Base-by-base conservation (phyloP, 1,140 invertebrate genomes). In the Augochlora pura region DNA sequence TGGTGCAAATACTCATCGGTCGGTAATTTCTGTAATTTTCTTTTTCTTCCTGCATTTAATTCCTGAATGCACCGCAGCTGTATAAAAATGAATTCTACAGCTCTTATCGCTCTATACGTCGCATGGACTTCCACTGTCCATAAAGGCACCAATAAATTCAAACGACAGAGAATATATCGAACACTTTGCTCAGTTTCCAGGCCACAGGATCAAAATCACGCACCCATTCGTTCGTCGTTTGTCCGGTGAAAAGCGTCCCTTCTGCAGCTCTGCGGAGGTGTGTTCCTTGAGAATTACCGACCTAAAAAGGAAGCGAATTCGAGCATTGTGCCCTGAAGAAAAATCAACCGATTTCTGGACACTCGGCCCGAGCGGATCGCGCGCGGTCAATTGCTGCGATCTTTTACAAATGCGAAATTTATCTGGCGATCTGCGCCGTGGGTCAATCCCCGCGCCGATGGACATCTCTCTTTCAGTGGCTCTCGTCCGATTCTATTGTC, bases 391-490 rank as follows among this genome's bases (percentile, higher is more conserved):
- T 72, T 39, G 32, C 63, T 39, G 3, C 38, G 80, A 84, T 85
- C 81, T 81, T 52, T 83, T 65, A 87, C 67, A 83, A 84, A 86
- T 83, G 82, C 86, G 73, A 86, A 89, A 87, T 88, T 88, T 88
- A 89, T 89, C 88, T 87, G 16, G 12, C 70, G 86, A 89, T 89
- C 88, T 88, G 73, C 78, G 78, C 38, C 59, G 16, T 32, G 67
- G 78, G 21, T 25, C 42, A 39, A 62, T 77, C 69, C 59, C 38
- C 0, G 66, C n/a, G 67, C 16, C 57, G 63, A 74, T 16, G 68
- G 72, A 74, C 49, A n/a, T 68, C 66, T 42, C 32, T 77, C 77
- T 82, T 52, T 77, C 65, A 52, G 64, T 52, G 82, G 64, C 70
- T 52, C 59, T 52, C 59, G 76, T 49, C 70, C 71, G 82, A 79